Evolutionary conservation across 2,113 vertebrate species (phyloP).

Genomic region (Dermatemys mawii): DNA sequence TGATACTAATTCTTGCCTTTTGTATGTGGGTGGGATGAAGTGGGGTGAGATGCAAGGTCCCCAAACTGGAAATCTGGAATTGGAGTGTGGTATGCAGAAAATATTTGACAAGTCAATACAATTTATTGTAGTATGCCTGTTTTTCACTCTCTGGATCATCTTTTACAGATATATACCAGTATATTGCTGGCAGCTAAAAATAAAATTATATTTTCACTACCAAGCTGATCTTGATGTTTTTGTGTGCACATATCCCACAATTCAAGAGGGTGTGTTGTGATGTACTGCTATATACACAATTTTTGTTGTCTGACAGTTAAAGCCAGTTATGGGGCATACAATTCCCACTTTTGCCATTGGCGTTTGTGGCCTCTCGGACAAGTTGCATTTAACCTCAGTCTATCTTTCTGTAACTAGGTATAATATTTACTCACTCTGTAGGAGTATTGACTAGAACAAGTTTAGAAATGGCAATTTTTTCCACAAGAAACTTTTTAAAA

Average conservation of each 20-base stretch:
- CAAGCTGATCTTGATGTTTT: slow-evolving; percentile 61
- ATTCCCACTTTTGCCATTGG: not conserved
- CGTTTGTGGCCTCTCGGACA: not conserved
- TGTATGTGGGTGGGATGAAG: not conserved
- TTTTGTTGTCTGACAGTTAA: not conserved
- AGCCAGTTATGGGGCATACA: not conserved
- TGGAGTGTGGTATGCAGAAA: slow-evolving; percentile 61
- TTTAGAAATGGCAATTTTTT: not conserved
- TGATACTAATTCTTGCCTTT: slow-evolving; percentile 9
- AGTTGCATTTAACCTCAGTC: not conserved
- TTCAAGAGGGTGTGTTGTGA: not conserved
- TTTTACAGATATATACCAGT: slow-evolving; percentile 76
- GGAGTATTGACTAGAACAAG: not conserved
- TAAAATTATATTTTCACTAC: slow-evolving; percentile 89
- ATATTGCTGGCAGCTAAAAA: slow-evolving; percentile 86
- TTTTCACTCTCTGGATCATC: slow-evolving; percentile 79
- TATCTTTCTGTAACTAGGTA: not conserved
- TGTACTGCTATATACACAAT: not conserved
- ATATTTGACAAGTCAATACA: slow-evolving; percentile 72
- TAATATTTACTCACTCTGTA: not conserved
- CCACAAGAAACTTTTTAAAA: not conserved
- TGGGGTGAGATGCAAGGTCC: not conserved
- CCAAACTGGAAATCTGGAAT: slow-evolving; percentile 13
- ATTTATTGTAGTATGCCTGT: slow-evolving; percentile 75
- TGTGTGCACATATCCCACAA: not conserved